Conservation (phyloP, 2,113 vertebrate genomes). For the Galeopterus variegatus region DNA sequence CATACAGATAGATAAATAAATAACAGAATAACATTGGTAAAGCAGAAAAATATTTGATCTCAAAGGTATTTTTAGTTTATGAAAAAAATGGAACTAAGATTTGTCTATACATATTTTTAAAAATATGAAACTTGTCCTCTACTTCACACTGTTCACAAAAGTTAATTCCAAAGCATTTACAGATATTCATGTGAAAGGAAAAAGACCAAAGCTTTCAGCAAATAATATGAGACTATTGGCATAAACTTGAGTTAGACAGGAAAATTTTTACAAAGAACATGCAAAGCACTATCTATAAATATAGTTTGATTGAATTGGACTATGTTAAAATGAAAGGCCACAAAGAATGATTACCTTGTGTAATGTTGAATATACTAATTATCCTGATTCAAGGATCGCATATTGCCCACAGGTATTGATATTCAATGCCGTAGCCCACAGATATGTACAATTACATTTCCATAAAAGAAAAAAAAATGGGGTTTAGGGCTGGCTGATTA, state of each 20-base stretch:
- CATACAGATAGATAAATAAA: neutral
- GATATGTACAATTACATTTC: no score
- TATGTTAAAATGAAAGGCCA: neutral
- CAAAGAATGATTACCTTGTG: no score
- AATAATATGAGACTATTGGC: neutral
- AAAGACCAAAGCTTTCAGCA: neutral
- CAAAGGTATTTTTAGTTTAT: neutral
- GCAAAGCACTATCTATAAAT: neutral
- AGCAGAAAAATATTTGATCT: neutral
- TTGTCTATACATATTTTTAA: neutral
- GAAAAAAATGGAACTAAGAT: neutral
- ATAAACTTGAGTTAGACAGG: neutral
- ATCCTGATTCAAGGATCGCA: no score
- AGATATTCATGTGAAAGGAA: neutral
- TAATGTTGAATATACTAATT: no score
- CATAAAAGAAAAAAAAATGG: no score
- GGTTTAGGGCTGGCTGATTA: no score
- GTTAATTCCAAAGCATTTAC: neutral
- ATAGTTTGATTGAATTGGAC: neutral
- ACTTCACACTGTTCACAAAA: neutral
- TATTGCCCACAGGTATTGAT: no score
- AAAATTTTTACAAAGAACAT: neutral
- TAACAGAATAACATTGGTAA: neutral
- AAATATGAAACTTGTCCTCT: neutral
- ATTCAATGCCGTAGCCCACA: no score